A percentile compares a stretch with the other conserved stretches of the same genome.
Evolutionary conservation across 2,797 vertebrate species (phyloP).

Genomic region (Ataeniobius toweri): DNA sequence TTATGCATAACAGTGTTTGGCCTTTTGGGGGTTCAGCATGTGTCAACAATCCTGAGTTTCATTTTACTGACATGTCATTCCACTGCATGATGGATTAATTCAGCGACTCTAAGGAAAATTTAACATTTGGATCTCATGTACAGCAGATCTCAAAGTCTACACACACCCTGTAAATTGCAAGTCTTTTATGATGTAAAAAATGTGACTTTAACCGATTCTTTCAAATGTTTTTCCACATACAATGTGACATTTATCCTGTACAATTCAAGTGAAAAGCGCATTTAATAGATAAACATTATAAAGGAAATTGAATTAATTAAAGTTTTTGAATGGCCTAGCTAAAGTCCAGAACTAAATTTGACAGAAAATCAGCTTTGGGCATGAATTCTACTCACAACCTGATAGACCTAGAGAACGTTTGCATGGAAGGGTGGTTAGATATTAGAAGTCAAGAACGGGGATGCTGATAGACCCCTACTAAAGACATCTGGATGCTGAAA

Average conservation of each 20-base stretch:
- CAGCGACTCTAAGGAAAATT: background rate
- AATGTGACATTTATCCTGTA: background rate
- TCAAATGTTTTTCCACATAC: background rate
- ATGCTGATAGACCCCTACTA: background rate
- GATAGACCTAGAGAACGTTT: background rate
- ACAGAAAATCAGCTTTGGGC: too few relatives aligned
- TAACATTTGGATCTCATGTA: background rate
- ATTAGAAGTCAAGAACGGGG: background rate
- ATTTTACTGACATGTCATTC: constrained; percentile 19
- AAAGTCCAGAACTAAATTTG: too few relatives aligned
- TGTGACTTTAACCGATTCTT: background rate
- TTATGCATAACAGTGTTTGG: constrained; percentile 50
- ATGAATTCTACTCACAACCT: too few relatives aligned
- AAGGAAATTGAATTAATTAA: background rate
- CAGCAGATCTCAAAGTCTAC: background rate
- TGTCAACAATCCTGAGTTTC: constrained; percentile 36
- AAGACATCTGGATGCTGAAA: background rate
- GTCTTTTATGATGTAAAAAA: background rate
- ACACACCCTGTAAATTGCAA: background rate
- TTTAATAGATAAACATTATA: background rate
- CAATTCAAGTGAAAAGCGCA: background rate
- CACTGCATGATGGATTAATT: constrained; percentile 18
- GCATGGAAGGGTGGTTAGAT: too few relatives aligned
- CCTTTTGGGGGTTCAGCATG: constrained; percentile 32
- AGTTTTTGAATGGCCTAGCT: too few relatives aligned